phyloP scores from a whole-genome alignment of 2,113 vertebrate genomes.

The Zosterops borbonicus region DNA sequence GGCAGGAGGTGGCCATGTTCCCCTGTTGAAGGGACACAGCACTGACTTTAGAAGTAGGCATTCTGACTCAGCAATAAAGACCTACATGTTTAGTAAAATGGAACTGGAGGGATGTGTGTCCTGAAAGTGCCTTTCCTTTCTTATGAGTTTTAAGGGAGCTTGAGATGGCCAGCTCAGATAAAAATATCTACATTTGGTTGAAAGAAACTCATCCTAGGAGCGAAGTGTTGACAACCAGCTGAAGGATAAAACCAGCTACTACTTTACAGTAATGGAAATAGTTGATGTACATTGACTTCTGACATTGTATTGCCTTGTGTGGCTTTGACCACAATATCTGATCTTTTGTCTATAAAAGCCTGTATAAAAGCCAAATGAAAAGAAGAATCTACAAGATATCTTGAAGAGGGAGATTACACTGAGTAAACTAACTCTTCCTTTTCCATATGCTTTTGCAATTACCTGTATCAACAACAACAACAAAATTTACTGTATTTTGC shows the following conservation, averaged over 20 bases:
- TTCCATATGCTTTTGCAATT: background rate
- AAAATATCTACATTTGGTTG: background rate
- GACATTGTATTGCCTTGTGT: background rate
- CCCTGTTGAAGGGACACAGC: background rate
- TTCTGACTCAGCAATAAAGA: background rate
- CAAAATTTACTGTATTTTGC: background rate
- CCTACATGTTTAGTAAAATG: background rate
- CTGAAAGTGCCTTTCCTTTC: background rate
- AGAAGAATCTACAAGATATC: background rate
- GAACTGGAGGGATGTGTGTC: background rate
- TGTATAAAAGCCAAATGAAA: background rate
- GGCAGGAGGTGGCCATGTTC: fast-evolving
- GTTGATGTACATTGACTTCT: background rate
- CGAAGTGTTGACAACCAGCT: background rate
- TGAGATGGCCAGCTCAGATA: background rate
- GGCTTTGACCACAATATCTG: background rate
- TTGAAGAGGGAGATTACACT: background rate
- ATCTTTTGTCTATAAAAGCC: background rate
- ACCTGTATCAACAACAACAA: background rate
- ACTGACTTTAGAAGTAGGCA: background rate
- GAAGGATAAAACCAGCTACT: background rate
- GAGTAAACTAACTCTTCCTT: background rate
- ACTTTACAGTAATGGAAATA: background rate
- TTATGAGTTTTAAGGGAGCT: background rate
- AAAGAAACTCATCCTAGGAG: background rate